Percentiles rank a stretch among this genome's conserved stretches.
Conservation (phyloP, 2,113 vertebrate genomes). For the Corythaixoides concolor region DNA sequence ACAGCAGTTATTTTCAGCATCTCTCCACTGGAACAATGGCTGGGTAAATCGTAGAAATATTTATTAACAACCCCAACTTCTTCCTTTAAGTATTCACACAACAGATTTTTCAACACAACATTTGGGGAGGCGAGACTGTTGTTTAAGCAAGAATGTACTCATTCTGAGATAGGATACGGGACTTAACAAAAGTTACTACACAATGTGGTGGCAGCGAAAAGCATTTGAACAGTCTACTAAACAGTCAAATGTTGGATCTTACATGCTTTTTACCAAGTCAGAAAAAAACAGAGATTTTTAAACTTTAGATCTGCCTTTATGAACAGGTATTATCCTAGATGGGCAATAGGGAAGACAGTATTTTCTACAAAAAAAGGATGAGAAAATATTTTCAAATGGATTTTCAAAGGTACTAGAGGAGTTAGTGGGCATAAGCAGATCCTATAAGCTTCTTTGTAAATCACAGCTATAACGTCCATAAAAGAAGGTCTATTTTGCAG, state of each 20-base stretch:
- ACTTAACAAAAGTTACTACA: neutral
- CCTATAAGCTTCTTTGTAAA: neutral
- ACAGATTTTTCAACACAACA: neutral
- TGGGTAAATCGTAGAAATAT: neutral
- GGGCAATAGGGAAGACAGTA: neutral
- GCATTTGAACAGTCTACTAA: neutral
- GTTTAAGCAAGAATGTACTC: neutral
- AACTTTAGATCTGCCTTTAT: neutral
- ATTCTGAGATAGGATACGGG: neutral
- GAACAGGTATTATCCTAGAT: neutral
- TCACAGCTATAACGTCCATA: neutral
- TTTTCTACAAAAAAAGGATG: neutral
- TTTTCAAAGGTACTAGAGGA: neutral
- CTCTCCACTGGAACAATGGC: neutral
- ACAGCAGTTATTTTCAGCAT: neutral
- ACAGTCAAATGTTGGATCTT: neutral
- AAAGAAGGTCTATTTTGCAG: neutral
- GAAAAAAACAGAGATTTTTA: neutral
- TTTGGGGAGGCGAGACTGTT: neutral
- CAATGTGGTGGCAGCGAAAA: neutral
- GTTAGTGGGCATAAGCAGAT: neutral
- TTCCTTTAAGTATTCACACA: neutral
- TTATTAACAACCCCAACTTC: neutral
- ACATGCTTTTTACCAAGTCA: neutral
- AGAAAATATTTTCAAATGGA: neutral